These are phyloP conservation scores for Halichoeres trimaculatus DNA, from an alignment of 2,113 vertebrate genomes.

Conservation along the genomic window DNA sequence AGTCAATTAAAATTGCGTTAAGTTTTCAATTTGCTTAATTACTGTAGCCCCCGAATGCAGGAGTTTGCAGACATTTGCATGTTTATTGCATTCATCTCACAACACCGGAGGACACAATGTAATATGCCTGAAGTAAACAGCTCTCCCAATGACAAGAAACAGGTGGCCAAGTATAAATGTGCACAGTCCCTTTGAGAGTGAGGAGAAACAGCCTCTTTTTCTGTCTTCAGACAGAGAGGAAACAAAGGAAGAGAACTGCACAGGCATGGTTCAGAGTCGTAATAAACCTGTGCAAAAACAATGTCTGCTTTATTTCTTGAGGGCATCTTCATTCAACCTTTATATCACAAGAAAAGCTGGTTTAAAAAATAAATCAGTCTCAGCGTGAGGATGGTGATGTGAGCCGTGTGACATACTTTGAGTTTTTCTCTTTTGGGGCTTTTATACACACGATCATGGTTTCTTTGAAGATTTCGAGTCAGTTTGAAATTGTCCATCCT, in stretches of 20 bases:
- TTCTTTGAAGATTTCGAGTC: background rate
- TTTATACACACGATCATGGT: background rate
- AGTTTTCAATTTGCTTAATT: slow-evolving; percentile 34
- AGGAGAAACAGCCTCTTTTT: slow-evolving; percentile 45
- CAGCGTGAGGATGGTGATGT: background rate
- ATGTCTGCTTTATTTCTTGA: slow-evolving; percentile 29
- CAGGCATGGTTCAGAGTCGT: slow-evolving; percentile 10
- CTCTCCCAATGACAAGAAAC: slow-evolving; percentile 51
- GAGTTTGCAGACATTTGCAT: slow-evolving; percentile 31
- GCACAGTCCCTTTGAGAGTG: slow-evolving; percentile 45
- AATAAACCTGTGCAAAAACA: slow-evolving; percentile 23
- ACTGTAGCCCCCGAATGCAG: slow-evolving; percentile 8
- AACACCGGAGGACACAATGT: slow-evolving; percentile 26
- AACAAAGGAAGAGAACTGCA: slow-evolving; percentile 40
- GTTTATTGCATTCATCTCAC: slow-evolving; percentile 11
- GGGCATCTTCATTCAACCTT: slow-evolving; percentile 51
- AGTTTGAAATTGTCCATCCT: background rate
- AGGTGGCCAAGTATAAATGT: slow-evolving; percentile 58
- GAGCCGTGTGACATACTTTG: background rate
- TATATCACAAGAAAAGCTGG: slow-evolving; percentile 9
- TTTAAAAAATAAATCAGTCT: slow-evolving; percentile 33
- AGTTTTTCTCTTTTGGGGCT: background rate
- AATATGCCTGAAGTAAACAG: slow-evolving; percentile 48
- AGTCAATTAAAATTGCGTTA: slow-evolving; percentile 35
- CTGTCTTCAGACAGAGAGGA: slow-evolving; percentile 47